Evolutionary conservation across 2,797 vertebrate species (phyloP), one percentile per base, ranked within the genome.

Genomic region (Emydoidea blandingii): DNA sequence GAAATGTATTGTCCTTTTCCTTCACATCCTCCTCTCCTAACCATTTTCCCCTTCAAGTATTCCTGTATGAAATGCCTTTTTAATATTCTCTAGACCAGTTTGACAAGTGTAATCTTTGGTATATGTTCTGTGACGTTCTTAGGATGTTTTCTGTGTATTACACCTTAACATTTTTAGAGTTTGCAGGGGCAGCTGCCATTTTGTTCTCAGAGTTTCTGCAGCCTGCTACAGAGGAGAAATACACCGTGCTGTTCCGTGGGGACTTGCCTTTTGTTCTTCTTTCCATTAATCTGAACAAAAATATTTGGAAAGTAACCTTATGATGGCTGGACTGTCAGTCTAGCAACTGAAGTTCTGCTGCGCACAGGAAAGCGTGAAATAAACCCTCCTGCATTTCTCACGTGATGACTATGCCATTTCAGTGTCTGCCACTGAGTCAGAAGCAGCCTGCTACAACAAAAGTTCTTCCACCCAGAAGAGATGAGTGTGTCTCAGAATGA

Each of bases 171-270:
- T 74, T 84, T 86, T 27, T 29, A 85, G 88, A 9, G 18, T 88
- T 72, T 72, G 5, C 37, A 47, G 59, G 89, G 89, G 91, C 89
- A 92, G 49, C 53, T 87, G 89, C 91, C 78, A 85, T 94, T 96
- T 96, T 94, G 47, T 92, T 89, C 37, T 83, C 88, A 88, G 93
- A 57, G 83, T 85, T 80, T 29, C 81, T 91, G 81, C 6, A 1
- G 86, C 94, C 95, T 96, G 76, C 83, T 74, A 57, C 91, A 89
- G 62, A 94, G 78, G 50, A 49, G 90, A 95, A 93, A 88, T 16
- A 1, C 44, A 50, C 34, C 68, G 5, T 59, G 29, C 12, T 82
- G 29, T 88, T 95, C 86, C 12, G 50, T 85, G 59, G 18, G 53
- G 79, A 72, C 34, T 92, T 93, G 84, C 56, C 54, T 94, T 88